These are phyloP conservation scores for Steatornis caripensis DNA, from an alignment of 2,113 vertebrate genomes.

Conservation along the genomic window DNA sequence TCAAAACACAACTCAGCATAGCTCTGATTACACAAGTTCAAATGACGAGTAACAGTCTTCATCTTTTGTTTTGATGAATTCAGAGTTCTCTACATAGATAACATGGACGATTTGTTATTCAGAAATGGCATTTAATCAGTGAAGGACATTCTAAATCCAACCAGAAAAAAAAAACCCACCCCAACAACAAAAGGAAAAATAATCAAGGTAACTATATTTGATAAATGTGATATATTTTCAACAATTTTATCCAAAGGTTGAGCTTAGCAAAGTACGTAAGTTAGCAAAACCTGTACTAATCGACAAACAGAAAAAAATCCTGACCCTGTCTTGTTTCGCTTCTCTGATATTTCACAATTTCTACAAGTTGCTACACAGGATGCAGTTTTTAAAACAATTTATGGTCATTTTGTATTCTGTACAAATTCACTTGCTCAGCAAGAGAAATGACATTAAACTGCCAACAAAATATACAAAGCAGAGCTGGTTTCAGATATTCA, in stretches of 20 bases:
- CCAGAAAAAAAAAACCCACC: background rate
- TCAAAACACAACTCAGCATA: conserved; percentile 26
- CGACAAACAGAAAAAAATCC: background rate
- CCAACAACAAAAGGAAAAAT: background rate
- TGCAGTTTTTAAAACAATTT: background rate
- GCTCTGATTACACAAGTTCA: conserved; percentile 35
- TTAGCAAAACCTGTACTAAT: background rate
- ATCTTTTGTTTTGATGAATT: conserved; percentile 18
- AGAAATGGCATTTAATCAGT: conserved; percentile 10
- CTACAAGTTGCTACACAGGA: background rate
- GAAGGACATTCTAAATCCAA: background rate
- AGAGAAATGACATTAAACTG: conserved; percentile 34
- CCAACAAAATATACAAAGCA: conserved; percentile 29
- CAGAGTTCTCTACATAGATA: background rate
- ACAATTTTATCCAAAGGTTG: background rate
- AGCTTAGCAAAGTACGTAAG: background rate
- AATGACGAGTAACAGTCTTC: background rate
- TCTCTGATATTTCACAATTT: background rate
- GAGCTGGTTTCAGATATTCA: conserved; percentile 28
- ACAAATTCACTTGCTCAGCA: conserved; percentile 51
- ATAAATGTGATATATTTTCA: background rate
- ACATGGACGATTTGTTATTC: background rate
- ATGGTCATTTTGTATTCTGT: conserved; percentile 21
- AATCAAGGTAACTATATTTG: background rate
- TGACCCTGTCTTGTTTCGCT: background rate